Percentiles rank a stretch among this genome's conserved stretches.
Conservation (phyloP, 2,888 invertebrate genomes). For the Aphidoletes aphidimyza region DNA sequence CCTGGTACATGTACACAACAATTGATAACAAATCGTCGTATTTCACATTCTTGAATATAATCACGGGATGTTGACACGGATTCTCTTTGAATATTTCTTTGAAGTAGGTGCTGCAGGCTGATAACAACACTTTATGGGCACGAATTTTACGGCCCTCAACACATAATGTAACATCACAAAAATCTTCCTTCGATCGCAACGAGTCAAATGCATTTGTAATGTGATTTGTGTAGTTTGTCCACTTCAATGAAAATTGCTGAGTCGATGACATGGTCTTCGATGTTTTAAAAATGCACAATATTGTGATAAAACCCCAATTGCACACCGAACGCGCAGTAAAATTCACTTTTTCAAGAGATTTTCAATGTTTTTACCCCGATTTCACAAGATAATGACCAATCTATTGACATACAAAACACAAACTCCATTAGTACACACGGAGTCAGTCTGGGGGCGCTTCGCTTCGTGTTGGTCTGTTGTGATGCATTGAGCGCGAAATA, state of each 20-base stretch:
- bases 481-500: conserved; percentile 11
- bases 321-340: no score
- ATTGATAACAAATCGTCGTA: conserved; percentile 81
- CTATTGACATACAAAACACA: conserved; percentile 50
- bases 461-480: neutral
- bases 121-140: conserved; percentile 86
- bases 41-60: conserved; percentile 82
- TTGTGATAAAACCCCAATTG: no score
- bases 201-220: conserved; percentile 84
- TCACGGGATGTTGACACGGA: conserved; percentile 82
- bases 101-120: conserved; percentile 87
- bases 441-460: conserved; percentile 29
- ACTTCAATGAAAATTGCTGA: conserved; percentile 85
- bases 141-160: conserved; percentile 86
- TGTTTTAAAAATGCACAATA: no score
- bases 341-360: neutral
- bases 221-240: conserved; percentile 86
- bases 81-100: conserved; percentile 78
- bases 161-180: conserved; percentile 86
- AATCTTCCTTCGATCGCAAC: conserved; percentile 74
- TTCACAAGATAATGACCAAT: neutral
- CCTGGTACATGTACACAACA: conserved; percentile 84
- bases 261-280: conserved; percentile 69
- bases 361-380: neutral
- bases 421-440: conserved; percentile 27